These are phyloP conservation scores for Anoplophora glabripennis DNA, from an alignment of 1,140 invertebrate genomes.

Conservation along the genomic window DNA sequence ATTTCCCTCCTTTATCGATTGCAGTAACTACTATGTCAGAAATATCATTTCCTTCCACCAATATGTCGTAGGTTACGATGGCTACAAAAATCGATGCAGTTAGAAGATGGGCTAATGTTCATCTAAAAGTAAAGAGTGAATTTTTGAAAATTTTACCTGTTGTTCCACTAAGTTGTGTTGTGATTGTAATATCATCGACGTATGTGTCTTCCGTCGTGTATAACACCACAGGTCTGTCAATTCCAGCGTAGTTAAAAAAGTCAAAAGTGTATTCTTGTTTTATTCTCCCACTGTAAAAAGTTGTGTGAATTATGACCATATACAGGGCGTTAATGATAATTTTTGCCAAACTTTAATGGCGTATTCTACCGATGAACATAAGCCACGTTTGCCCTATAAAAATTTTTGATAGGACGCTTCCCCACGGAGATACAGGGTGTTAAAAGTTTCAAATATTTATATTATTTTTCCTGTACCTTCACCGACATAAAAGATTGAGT, in stretches of 20 bases:
- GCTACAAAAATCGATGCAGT: constrained; percentile 2
- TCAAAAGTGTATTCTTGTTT: constrained; percentile 85
- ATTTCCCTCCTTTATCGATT: constrained; percentile 54
- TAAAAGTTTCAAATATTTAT: too few species aligned
- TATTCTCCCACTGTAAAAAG: constrained; percentile 58
- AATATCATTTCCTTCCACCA: constrained; percentile 35
- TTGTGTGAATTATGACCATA: constrained; percentile 10
- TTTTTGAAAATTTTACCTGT: constrained; percentile 33
- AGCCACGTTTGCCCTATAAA: too few species aligned
- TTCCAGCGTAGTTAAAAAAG: constrained; percentile 97
- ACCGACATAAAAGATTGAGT: too few species aligned
- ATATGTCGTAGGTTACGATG: constrained; percentile 23
- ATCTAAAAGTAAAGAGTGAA: too few species aligned
- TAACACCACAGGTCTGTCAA: constrained; percentile 85
- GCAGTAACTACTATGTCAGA: constrained; percentile 49
- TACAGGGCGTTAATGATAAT: too few species aligned
- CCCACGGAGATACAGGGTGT: too few species aligned
- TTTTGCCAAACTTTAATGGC: too few species aligned
- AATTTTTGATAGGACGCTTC: too few species aligned
- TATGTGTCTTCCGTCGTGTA: constrained; percentile 80
- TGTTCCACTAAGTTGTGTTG: constrained; percentile 62
- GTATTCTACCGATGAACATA: too few species aligned
- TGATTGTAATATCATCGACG: constrained; percentile 80
- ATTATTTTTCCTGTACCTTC: too few species aligned
- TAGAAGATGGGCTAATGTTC: too few species aligned